Evolutionary conservation across 2,888 invertebrate species (phyloP).

Genomic region (Achlya flavicornis): DNA sequence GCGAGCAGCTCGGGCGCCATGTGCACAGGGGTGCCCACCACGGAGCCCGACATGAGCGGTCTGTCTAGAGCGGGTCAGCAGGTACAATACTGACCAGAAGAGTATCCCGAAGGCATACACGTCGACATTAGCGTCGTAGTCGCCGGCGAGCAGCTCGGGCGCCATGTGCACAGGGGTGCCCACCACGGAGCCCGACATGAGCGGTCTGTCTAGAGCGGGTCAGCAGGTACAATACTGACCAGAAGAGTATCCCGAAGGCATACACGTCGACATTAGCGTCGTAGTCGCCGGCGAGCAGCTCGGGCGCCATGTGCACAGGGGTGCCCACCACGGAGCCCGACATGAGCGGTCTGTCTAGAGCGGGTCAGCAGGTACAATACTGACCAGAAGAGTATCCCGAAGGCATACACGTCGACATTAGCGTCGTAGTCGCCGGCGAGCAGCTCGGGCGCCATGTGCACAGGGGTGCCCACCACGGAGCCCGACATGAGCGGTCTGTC

Average conservation of each 20-base stretch:
- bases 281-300: conserved; percentile 91
- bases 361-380: no score
- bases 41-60: conserved; percentile 95
- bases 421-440: conserved; percentile 91
- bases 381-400: conserved; percentile 93
- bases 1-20: conserved; percentile 95
- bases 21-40: conserved; percentile 94
- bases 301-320: conserved; percentile 96
- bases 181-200: conserved; percentile 95
- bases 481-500: conserved; percentile 90
- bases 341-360: no score
- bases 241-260: conserved; percentile 94
- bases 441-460: conserved; percentile 96
- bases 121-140: conserved; percentile 93
- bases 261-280: conserved; percentile 94
- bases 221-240: conserved; percentile 69
- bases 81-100: conserved; percentile 85
- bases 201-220: conserved; percentile 61
- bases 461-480: conserved; percentile 94
- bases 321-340: conserved; percentile 94
- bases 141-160: conserved; percentile 91
- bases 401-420: conserved; percentile 94
- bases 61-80: no score
- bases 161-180: conserved; percentile 97
- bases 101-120: conserved; percentile 95